phyloP scores from a whole-genome alignment of 2,797 vertebrate genomes.

The Paguma larvata region DNA sequence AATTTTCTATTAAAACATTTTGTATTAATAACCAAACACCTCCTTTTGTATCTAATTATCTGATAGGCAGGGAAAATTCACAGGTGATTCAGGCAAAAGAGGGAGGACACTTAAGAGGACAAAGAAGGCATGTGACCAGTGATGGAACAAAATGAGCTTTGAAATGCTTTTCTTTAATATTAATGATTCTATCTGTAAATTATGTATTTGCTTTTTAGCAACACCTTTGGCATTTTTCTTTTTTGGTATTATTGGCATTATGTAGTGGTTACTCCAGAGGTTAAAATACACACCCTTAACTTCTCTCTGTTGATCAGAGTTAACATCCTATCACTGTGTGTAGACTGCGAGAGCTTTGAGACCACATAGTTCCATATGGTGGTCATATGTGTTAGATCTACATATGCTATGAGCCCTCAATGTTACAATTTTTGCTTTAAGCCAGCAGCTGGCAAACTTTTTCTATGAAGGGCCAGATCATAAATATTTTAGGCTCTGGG shows the following conservation, averaged over 20 bases:
- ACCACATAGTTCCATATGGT: background rate
- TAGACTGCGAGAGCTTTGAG: background rate
- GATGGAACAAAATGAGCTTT: background rate
- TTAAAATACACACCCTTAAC: background rate
- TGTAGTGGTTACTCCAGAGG: background rate
- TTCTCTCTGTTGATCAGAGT: background rate
- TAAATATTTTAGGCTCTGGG: constrained; percentile 2
- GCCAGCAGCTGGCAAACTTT: background rate
- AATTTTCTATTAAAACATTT: constrained; percentile 40
- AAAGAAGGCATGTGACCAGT: background rate
- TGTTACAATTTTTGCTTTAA: constrained; percentile 60
- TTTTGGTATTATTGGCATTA: background rate
- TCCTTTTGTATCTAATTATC: constrained; percentile 6
- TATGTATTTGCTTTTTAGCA: background rate
- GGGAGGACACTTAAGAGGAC: background rate
- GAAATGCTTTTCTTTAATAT: background rate
- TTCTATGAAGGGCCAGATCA: background rate
- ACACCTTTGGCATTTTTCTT: background rate
- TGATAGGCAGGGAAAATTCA: accelerated
- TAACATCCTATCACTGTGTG: background rate
- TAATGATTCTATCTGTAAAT: background rate
- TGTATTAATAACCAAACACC: background rate
- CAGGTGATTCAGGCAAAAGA: background rate
- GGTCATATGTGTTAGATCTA: background rate
- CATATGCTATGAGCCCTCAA: background rate